A percentile compares a stretch with the other conserved stretches of the same genome.
These are phyloP conservation scores for Idaea dimidiata DNA, from an alignment of 2,888 invertebrate genomes.

Conservation along the genomic window DNA sequence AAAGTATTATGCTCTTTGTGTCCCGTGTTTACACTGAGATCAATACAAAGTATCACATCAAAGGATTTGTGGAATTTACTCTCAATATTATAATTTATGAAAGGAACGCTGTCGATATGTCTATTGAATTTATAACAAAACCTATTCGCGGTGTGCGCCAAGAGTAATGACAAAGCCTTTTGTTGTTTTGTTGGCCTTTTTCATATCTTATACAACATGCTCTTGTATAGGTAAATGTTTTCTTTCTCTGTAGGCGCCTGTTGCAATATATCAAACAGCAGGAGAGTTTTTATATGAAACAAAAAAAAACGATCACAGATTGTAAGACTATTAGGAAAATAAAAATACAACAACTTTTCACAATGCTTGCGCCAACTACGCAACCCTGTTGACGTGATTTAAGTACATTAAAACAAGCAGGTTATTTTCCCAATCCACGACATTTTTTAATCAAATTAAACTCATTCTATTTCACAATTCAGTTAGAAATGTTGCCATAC, in stretches of 20 bases:
- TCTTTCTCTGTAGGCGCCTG: neutral
- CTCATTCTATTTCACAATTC: too few relatives aligned
- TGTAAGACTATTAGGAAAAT: too few relatives aligned
- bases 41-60: conserved; percentile 34
- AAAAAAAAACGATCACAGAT: too few relatives aligned
- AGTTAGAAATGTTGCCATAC: too few relatives aligned
- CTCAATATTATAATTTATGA: conserved; percentile 30
- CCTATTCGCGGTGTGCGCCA: conserved; percentile 5
- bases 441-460: too few relatives aligned
- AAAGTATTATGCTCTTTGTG: conserved; percentile 12
- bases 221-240: neutral
- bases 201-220: neutral
- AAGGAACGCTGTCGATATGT: conserved; percentile 20
- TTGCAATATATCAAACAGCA: neutral
- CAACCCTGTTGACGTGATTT: too few relatives aligned
- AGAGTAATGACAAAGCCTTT: conserved; percentile 6
- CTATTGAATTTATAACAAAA: conserved; percentile 18
- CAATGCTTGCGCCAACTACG: too few relatives aligned
- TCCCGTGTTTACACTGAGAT: conserved; percentile 23
- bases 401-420: too few relatives aligned
- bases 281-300: neutral
- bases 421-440: too few relatives aligned
- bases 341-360: too few relatives aligned
- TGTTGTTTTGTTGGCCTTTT: conserved; percentile 5
- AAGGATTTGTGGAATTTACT: conserved; percentile 33